Conservation (phyloP, 2,888 invertebrate genomes). For the Diplazon laetatorius region DNA sequence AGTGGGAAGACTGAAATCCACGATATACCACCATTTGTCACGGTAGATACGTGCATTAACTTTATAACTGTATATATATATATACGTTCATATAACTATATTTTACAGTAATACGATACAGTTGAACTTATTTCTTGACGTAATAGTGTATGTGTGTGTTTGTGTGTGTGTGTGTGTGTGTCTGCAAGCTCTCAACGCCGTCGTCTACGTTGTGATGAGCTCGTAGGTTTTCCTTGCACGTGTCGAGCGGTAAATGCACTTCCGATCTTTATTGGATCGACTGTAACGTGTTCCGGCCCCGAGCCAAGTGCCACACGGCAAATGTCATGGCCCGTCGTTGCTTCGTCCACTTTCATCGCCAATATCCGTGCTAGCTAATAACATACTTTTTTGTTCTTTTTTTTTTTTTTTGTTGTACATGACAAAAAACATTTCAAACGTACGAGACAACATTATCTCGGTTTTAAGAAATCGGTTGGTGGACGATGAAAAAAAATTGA, state of each 20-base stretch:
- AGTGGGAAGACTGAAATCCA: constrained; percentile 1
- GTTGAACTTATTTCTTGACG: constrained; percentile 19
- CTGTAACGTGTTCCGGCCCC: constrained; percentile 48
- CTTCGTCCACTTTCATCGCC: constrained; percentile 29
- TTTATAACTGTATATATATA: too few relatives aligned
- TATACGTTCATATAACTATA: not conserved
- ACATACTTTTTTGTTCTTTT: constrained; percentile 31
- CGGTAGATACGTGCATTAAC: not conserved
- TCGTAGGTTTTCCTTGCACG: constrained; percentile 54
- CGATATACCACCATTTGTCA: constrained; percentile 32
- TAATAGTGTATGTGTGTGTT: too few relatives aligned
- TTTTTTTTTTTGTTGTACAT: too few relatives aligned
- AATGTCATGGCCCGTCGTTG: constrained; percentile 53
- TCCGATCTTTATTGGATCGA: constrained; percentile 53
- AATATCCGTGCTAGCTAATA: constrained; percentile 48
- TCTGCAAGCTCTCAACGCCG: constrained; percentile 34
- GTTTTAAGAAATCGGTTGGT: too few relatives aligned
- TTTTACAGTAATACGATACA: constrained; percentile 10
- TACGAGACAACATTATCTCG: not conserved
- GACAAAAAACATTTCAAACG: not conserved
- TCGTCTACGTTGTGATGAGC: constrained; percentile 30
- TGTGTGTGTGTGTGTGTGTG: too few relatives aligned
- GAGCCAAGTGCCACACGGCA: constrained; percentile 55
- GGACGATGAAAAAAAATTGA: too few relatives aligned
- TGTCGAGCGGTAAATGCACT: constrained; percentile 49